Evolutionary conservation across 2,888 invertebrate genomes (phyloP), one percentile per base, ranked within the genome.

Genomic region (Diaphora mendica): DNA sequence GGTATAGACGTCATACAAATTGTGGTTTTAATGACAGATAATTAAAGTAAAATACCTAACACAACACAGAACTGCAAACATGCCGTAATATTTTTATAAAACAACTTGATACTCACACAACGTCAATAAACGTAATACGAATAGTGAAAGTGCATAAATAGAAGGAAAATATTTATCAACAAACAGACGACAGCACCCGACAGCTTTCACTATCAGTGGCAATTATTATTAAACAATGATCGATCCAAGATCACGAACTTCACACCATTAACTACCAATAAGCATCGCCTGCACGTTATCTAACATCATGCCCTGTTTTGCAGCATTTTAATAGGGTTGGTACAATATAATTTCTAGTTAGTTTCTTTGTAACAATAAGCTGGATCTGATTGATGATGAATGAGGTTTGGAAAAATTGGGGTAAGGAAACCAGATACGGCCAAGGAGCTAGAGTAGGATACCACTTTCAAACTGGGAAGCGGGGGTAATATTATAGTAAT

Each of bases 121-220:
- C 76, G 71, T 66, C 55, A 73, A 70, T 66, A 39, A 72, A 68
- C 64, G 75, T 79, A 72, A 75, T 75, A 78, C 70, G 70, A 73
- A 70, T 77, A 78, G 90, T 86, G 89, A 89, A 90, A 89, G 90
- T 87, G 84, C 79, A 86, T 85, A 87, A 86, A 84, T 82, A 51
- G 80, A 82, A 86, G 82, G 84, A 86, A 84, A 89, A 90, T 91
- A 91, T 91, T 91, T 89, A 91, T 90, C 85, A 86, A 89, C 85
- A 85, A 85, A 83, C 83, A 79, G 85, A 85, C 82, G 87, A 84
- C 86, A 82, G 80, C 82, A 81, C 59, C 44, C 20, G 86, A 86
- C 85, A 85, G 87, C 92, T 92, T 92, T 92, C 92, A 90, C 92
- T 92, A 91, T 91, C 92, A 91, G 89, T 91, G 89, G 85, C 90